These are phyloP conservation scores for Hylaeus volcanicus DNA, from an alignment of 1,140 invertebrate species.

Conservation along the genomic window DNA sequence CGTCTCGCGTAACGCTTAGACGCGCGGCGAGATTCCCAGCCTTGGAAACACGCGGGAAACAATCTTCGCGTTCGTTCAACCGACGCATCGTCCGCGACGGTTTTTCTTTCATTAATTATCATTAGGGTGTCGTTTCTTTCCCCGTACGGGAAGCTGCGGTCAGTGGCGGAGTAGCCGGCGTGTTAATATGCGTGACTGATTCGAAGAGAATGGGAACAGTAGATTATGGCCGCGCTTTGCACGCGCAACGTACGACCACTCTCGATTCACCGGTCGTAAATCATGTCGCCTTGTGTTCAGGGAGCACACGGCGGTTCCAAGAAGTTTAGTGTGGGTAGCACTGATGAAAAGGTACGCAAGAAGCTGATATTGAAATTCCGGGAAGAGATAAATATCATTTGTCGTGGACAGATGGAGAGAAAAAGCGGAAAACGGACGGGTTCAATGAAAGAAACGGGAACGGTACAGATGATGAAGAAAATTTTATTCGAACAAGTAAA, in stretches of 20 bases:
- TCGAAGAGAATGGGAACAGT: slow-evolving; percentile 14
- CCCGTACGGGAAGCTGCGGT: too few relatives aligned
- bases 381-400: slow-evolving; percentile 16
- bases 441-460: background rate
- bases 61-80: background rate
- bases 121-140: slow-evolving; percentile 15
- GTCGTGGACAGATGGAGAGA: background rate
- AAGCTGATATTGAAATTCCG: slow-evolving; percentile 27
- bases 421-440: background rate
- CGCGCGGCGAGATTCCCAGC: background rate
- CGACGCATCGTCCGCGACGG: background rate
- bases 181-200: slow-evolving; percentile 29
- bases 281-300: slow-evolving; percentile 14
- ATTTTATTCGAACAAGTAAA: too few relatives aligned
- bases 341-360: slow-evolving; percentile 4
- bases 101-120: slow-evolving; percentile 25
- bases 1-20: background rate
- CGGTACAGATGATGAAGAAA: background rate
- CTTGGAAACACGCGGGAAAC: background rate
- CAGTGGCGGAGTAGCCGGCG: background rate
- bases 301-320: background rate
- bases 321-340: background rate
- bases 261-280: slow-evolving; percentile 33
- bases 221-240: slow-evolving; percentile 2
- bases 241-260: background rate